phyloP scores from a whole-genome alignment of 92 coral and sea anemone genomes.

The Porites evermanni region DNA sequence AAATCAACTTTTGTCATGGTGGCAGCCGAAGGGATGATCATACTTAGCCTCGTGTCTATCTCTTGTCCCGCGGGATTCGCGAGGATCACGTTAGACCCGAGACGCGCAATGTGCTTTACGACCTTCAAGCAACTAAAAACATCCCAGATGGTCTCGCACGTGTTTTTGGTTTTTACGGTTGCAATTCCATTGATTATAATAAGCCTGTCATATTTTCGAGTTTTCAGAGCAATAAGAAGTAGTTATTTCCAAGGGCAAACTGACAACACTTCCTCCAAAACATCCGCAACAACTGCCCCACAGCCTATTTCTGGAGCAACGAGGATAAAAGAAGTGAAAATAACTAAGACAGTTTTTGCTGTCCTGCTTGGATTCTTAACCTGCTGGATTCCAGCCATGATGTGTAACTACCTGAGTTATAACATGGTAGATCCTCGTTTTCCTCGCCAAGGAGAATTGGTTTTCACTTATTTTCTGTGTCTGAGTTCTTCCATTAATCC shows the following conservation, averaged over 20 bases:
- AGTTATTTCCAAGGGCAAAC: conserved; percentile 38
- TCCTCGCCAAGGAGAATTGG: conserved; percentile 43
- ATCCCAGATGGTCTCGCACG: conserved; percentile 15
- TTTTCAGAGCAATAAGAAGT: conserved; percentile 6
- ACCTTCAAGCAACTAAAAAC: conserved; percentile 20
- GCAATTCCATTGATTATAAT: conserved; percentile 45
- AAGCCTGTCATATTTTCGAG: conserved; percentile 47
- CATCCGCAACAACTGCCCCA: not conserved
- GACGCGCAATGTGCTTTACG: conserved; percentile 50
- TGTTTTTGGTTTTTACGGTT: conserved; percentile 35
- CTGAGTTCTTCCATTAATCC: conserved; percentile 35
- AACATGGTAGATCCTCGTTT: conserved; percentile 35
- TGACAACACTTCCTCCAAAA: not conserved
- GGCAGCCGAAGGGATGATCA: conserved; percentile 6
- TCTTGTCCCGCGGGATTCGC: conserved; percentile 47
- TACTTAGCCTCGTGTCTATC: conserved; percentile 13
- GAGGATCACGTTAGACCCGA: conserved; percentile 50
- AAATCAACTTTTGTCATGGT: conserved; percentile 29
- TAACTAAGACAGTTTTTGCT: conserved; percentile 54
- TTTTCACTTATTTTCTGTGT: conserved; percentile 26
- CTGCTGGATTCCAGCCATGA: conserved; percentile 56
- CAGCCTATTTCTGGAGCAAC: not conserved
- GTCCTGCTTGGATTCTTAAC: conserved; percentile 48
- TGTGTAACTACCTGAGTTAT: conserved; percentile 36
- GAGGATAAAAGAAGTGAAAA: conserved; percentile 38